phyloP scores from a whole-genome alignment of 2,113 vertebrate species.

The Hydrochoerus hydrochaeris region DNA sequence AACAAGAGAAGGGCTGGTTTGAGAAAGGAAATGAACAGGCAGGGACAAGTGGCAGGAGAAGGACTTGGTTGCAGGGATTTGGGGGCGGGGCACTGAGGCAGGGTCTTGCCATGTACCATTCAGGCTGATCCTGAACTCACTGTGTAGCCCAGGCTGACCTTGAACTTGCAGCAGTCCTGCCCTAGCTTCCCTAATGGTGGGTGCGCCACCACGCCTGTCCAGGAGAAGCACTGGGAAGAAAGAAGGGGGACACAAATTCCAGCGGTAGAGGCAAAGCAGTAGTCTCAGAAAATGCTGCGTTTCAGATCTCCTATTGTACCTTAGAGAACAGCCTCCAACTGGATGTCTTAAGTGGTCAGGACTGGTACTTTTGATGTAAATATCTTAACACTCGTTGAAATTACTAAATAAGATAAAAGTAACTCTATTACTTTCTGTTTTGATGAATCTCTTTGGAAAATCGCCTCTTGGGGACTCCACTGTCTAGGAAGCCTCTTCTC shows the following conservation, averaged over 20 bases:
- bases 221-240: neutral
- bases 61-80: neutral
- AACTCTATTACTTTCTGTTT: neutral
- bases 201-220: neutral
- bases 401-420: conserved; percentile 22
- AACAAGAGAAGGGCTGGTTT: conserved; percentile 24
- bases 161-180: neutral
- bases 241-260: neutral
- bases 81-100: neutral
- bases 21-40: conserved; percentile 18
- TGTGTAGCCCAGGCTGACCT: neutral
- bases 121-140: neutral
- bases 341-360: neutral
- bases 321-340: neutral
- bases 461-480: neutral
- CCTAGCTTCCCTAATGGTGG: neutral
- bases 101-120: neutral
- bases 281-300: neutral
- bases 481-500: neutral
- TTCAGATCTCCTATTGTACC: neutral
- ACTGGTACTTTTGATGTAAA: neutral
- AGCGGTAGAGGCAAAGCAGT: neutral
- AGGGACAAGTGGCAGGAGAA: neutral
- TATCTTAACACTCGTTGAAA: conserved; percentile 2
- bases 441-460: conserved; percentile 33